phyloP scores from a whole-genome alignment of 2,888 invertebrate species.

The Branchipolynoe longqiensis region DNA sequence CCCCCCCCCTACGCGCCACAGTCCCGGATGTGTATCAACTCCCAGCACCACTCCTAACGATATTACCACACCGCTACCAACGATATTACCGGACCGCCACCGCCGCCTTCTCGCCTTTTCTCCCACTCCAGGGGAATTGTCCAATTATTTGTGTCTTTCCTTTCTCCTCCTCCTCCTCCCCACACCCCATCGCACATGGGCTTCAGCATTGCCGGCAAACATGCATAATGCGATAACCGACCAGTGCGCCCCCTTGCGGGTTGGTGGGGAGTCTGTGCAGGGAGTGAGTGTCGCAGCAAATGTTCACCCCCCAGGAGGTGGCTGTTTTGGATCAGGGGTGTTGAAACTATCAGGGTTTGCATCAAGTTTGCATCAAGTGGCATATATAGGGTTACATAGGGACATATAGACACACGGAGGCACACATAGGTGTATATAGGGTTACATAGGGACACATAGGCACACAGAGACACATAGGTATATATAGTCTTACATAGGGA shows the following conservation, averaged over 20 bases:
- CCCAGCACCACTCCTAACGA: not conserved
- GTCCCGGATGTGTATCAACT: not conserved
- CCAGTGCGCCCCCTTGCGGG: not conserved
- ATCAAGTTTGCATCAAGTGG: too few relatives aligned
- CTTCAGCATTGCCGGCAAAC: not conserved
- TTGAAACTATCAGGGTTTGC: not conserved
- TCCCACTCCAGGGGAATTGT: slow-evolving; percentile 9
- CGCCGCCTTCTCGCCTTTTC: not conserved
- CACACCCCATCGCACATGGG: too few relatives aligned
- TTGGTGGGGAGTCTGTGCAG: not conserved
- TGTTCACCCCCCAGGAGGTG: not conserved
- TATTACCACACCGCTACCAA: not conserved
- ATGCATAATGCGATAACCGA: slow-evolving; percentile 27
- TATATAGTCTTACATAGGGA: too few relatives aligned
- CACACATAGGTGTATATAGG: too few relatives aligned
- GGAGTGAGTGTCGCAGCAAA: not conserved
- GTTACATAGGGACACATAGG: too few relatives aligned
- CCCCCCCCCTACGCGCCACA: not conserved
- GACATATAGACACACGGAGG: too few relatives aligned
- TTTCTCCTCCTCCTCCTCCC: too few relatives aligned
- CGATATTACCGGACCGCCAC: too few relatives aligned
- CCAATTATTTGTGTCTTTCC: not conserved
- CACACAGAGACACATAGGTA: too few relatives aligned
- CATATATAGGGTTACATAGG: too few relatives aligned
- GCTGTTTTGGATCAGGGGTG: not conserved